Conservation (phyloP, 1,140 invertebrate genomes). For the Melanaphis sacchari region DNA sequence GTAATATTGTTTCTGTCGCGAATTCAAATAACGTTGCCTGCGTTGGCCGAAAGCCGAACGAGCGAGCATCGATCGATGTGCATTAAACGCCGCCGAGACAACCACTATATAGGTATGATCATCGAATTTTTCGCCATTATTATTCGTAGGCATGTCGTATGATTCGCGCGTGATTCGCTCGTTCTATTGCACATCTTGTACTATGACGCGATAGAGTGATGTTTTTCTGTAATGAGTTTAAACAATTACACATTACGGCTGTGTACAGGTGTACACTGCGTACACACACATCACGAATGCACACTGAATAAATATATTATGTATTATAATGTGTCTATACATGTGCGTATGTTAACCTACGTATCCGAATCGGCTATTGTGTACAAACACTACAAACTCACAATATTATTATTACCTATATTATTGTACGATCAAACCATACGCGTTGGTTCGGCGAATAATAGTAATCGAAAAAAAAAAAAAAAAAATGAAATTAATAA, state of each 20-base stretch:
- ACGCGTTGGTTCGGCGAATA: slow-evolving; percentile 4
- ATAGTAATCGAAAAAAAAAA: slow-evolving; percentile 38
- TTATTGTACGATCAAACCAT: background rate
- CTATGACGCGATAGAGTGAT: background rate
- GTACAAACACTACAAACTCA: background rate
- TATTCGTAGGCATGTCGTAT: background rate
- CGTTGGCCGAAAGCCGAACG: background rate
- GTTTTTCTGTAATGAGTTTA: background rate
- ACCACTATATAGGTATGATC: background rate
- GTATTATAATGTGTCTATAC: background rate
- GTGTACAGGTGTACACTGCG: no score
- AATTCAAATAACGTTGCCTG: background rate
- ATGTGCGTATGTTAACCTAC: background rate
- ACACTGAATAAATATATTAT: background rate
- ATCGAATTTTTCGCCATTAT: background rate
- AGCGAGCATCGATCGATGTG: background rate
- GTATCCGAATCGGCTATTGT: background rate
- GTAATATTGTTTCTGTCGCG: background rate
- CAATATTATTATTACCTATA: no score
- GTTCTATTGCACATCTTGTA: background rate
- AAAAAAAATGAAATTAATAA: slow-evolving; percentile 8
- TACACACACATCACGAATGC: background rate
- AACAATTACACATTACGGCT: background rate
- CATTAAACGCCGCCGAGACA: background rate
- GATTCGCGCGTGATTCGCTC: background rate